Conservation (phyloP, 1,140 invertebrate genomes). For the Halictus rubicundus region DNA sequence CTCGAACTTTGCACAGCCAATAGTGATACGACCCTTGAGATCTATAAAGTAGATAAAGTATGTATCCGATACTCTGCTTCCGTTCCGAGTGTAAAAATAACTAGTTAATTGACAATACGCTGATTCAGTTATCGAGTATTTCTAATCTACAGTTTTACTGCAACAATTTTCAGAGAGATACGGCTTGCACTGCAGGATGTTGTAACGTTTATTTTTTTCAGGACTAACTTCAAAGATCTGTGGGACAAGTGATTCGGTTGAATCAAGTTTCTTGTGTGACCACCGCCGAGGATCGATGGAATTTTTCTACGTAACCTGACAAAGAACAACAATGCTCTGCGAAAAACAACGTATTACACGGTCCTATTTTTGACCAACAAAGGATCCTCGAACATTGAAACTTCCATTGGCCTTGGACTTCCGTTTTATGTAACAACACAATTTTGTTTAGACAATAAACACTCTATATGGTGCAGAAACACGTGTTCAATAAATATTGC, state of each 20-base stretch:
- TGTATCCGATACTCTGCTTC: no score
- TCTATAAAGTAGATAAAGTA: no score
- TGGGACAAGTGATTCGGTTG: constrained; percentile 54
- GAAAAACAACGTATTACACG: background rate
- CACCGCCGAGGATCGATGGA: background rate
- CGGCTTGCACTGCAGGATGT: no score
- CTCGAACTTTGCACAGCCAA: no score
- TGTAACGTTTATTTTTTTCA: background rate
- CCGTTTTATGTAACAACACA: background rate
- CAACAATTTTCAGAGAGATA: no score
- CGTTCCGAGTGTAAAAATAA: no score
- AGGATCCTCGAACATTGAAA: background rate
- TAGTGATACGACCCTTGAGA: no score
- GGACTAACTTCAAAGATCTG: constrained; percentile 34
- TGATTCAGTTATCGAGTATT: no score
- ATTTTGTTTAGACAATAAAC: background rate
- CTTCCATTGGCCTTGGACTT: background rate
- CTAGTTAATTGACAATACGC: no score
- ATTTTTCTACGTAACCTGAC: background rate
- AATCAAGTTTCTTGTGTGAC: background rate
- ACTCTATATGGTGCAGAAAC: background rate
- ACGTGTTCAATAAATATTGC: no score
- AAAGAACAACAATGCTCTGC: background rate
- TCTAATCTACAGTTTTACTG: no score
- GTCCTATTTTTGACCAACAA: no score